Evolutionary conservation across 1,140 invertebrate genomes (phyloP), one percentile per base, ranked within the genome.

Genomic region (Drosophila virilis): DNA sequence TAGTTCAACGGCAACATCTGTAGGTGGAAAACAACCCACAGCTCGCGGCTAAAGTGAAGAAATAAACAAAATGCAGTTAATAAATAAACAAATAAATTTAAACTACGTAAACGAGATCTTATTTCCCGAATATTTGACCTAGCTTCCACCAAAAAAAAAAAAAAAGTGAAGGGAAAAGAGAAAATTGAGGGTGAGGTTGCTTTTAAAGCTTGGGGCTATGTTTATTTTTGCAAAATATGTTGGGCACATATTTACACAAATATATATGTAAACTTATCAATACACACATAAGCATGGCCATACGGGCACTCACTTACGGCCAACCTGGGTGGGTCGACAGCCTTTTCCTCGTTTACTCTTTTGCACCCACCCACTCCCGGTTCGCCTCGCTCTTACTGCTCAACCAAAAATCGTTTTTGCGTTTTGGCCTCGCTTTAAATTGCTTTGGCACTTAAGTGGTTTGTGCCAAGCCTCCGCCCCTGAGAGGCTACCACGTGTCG

Each of bases 401-500:
- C 15, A 74, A 69, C 71, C 71, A 42, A 64, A 83, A 76, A 61
- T 79, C 81, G 74, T 73, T 88, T 86, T 80, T 75, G 83, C 73
- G 68, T 74, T 82, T 79, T 82, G 74, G 77, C 65, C 77, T 80
- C 65, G 71, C 75, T 90, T 89, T 90, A 89, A 90, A 89, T 89
- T 89, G 85, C 85, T 90, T 89, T 85, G 85, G 85, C 78, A 85
- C 85, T 89, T 85, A 85, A 89, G 85, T 89, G 85, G 85, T 85
- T 89, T 85, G 77, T 74, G 80, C 75, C 50, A 48, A 45, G 55
- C 69, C 67, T 22, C 13, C 45, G n/a, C 43, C 52, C 33, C 51
- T 55, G 57, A 58, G 66, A 52, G 50, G 54, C 33, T 46, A 76
- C 79, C 85, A 90, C 85, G 85, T 90, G 85, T 82, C 85, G 78